Percentiles rank a stretch among this genome's conserved stretches.
phyloP scores from a whole-genome alignment of 2,797 vertebrate species.

The Anguilla obscura region DNA sequence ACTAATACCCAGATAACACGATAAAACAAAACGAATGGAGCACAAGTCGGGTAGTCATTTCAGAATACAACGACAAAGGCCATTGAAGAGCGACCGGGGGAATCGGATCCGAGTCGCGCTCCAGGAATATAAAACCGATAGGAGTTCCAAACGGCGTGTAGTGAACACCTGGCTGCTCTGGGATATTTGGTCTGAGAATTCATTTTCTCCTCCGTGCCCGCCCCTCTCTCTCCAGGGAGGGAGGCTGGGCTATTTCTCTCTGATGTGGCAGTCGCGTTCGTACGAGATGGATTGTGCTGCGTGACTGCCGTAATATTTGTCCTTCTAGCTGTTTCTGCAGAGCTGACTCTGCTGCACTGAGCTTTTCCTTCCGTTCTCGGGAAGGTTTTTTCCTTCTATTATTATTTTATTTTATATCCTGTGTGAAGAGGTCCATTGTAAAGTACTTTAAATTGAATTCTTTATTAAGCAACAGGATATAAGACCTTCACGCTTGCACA shows the following conservation, averaged over 20 bases:
- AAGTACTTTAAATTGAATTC: background rate
- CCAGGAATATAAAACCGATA: background rate
- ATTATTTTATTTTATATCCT: background rate
- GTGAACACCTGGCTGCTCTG: slow-evolving; percentile 36
- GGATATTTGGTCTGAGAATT: slow-evolving; percentile 46
- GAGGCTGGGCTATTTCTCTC: slow-evolving; percentile 42
- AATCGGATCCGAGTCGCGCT: background rate
- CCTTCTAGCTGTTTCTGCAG: slow-evolving; percentile 24
- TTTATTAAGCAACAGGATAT: background rate
- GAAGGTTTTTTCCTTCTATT: background rate
- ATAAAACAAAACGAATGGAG: background rate
- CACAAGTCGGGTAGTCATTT: background rate
- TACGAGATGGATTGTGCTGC: slow-evolving; percentile 41
- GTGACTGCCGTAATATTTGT: slow-evolving; percentile 46
- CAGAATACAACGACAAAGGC: background rate
- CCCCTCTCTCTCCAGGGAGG: slow-evolving; percentile 49
- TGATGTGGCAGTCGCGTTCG: slow-evolving; percentile 46
- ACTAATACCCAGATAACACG: background rate
- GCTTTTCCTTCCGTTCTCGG: background rate
- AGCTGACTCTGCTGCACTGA: slow-evolving; percentile 12
- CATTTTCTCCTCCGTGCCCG: slow-evolving; percentile 37
- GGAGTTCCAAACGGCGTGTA: slow-evolving; percentile 15
- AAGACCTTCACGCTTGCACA: background rate
- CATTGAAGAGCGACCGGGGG: background rate
- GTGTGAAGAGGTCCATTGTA: background rate